Base-by-base conservation (phyloP, 2,888 invertebrate species). In the Ophraella communa region DNA sequence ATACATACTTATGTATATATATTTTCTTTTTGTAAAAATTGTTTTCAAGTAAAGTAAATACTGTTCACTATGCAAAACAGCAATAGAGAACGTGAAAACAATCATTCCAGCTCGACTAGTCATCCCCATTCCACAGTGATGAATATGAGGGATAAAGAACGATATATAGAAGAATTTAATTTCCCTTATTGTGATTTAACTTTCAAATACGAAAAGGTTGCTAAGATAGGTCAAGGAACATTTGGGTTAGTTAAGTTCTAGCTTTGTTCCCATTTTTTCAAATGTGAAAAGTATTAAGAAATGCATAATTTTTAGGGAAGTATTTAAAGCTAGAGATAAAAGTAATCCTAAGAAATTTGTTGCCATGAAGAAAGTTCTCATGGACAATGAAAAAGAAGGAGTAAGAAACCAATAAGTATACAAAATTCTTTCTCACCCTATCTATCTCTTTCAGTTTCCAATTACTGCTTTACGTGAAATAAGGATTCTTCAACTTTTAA, bases 381-480 rank as follows among this genome's bases (percentile, higher is more conserved):
- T 99, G 98, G 98, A 99, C 78, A 99, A 99, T 83, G 98, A 99
- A 84, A 98, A 98, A 81, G 98, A 99, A 87, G 98, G 98, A 53
- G 92, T 93, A 85, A 83, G 87, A 67, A 23, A 30, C 20, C 21
- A n/a, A 63, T 21, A 51, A 11, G 51, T 54, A 21, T 18, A 23
- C 57, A 45, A 44, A 11, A 18, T 54, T 14, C 30, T 51, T 8
- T 23, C 17, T 20, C 14, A 39, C 58, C 45, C 35, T 35, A 21
- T 33, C 49, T 14, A 4, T 17, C 51, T 45, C 24, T 86, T 86
- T 65, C 81, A 93, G 91, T 99, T 99, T 81, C 99, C 99, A 0
- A 99, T 99, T 71, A 99, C 99, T 35, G 98, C 99, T 0, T 80
- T 99, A 68, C 87, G 99, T 74, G 99, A 99, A 86, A 98, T 99